phyloP scores from a whole-genome alignment of 2,888 invertebrate genomes.

The Melinaea menophilus region DNA sequence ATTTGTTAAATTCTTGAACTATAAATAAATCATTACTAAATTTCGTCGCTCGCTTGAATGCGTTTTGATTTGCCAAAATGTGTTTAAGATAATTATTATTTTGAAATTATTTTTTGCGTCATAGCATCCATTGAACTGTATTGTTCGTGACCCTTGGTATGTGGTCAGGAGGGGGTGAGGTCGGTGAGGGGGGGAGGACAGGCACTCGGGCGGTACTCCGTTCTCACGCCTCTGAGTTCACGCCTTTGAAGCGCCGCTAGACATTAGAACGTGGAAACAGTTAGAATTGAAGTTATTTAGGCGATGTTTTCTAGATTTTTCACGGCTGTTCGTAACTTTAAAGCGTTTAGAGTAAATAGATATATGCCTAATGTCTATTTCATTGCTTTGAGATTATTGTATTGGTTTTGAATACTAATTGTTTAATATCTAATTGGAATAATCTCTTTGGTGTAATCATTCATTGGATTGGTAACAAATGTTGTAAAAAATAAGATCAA shows the following conservation, averaged over 20 bases:
- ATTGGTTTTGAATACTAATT: too few species aligned
- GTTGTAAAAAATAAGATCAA: too few species aligned
- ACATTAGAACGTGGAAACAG: constrained; percentile 38
- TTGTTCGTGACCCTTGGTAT: constrained; percentile 43
- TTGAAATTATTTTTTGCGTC: constrained; percentile 21
- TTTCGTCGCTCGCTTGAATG: constrained; percentile 3
- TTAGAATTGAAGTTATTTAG: constrained; percentile 20
- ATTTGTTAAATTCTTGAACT: background rate
- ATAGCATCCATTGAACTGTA: constrained; percentile 25
- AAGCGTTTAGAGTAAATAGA: background rate
- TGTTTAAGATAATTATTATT: constrained; percentile 6
- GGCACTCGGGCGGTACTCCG: constrained; percentile 55
- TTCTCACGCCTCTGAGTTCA: constrained; percentile 76
- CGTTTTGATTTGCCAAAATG: constrained; percentile 4
- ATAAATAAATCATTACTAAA: constrained; percentile 2
- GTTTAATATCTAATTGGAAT: too few species aligned
- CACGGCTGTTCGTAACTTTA: background rate
- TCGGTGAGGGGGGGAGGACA: constrained; percentile 37
- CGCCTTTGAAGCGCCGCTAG: constrained; percentile 69
- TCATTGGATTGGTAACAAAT: too few species aligned
- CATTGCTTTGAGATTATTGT: too few species aligned
- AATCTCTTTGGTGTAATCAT: too few species aligned
- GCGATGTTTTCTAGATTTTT: constrained; percentile 20
- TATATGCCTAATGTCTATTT: too few species aligned
- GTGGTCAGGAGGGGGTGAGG: constrained; percentile 40